Percentiles rank a stretch among this genome's conserved stretches.
phyloP scores from a whole-genome alignment of 2,888 invertebrate species.

The Siphonodentalium dalli region DNA sequence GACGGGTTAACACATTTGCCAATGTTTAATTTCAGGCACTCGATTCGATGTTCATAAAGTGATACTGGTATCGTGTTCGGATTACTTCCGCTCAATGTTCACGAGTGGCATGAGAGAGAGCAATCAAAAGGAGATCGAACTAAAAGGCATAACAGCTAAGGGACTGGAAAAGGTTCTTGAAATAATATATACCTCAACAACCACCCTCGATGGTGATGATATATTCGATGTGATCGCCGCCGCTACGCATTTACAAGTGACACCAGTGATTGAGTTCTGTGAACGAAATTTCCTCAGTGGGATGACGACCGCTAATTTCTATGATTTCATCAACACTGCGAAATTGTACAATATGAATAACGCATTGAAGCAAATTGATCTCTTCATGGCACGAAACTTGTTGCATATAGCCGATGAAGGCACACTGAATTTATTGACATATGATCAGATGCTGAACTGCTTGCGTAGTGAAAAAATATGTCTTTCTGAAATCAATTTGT shows the following conservation, averaged over 20 bases:
- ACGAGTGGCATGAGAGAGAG: conserved; percentile 65
- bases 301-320: conserved; percentile 64
- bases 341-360: conserved; percentile 64
- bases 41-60: conserved; percentile 63
- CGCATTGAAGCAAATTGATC: conserved; percentile 63
- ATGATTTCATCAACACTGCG: conserved; percentile 65
- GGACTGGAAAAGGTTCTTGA: conserved; percentile 64
- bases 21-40: too few species aligned
- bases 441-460: conserved; percentile 63
- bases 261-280: conserved; percentile 65
- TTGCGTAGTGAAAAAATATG: conserved; percentile 58
- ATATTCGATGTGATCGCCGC: conserved; percentile 65
- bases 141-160: conserved; percentile 64
- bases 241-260: conserved; percentile 63
- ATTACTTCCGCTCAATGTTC: conserved; percentile 65
- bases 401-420: conserved; percentile 63
- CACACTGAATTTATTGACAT: conserved; percentile 55
- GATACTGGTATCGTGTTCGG: conserved; percentile 63
- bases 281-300: conserved; percentile 64
- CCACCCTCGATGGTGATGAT: conserved; percentile 63
- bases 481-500: conserved; percentile 63
- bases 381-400: conserved; percentile 63
- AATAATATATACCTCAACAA: conserved; percentile 64
- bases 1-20: too few species aligned
- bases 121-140: conserved; percentile 62